Evolutionary conservation across 2,888 invertebrate genomes (phyloP), one percentile per base, ranked within the genome.

Genomic region (Noctua janthe): DNA sequence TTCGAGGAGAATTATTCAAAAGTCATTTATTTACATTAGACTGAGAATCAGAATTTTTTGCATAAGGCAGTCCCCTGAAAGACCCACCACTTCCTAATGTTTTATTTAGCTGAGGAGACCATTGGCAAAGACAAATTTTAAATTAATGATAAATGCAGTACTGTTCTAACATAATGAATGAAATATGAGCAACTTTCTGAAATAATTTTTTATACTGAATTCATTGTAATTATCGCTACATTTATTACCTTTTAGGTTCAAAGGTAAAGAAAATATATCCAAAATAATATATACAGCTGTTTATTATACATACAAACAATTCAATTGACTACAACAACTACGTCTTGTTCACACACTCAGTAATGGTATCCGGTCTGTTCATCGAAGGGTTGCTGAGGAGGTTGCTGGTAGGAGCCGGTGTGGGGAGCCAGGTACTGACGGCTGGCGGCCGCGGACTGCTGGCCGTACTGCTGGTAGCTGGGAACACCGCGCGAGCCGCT

Each of bases 291-390:
- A 86, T 81, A 91, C 23, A 85, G 74, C 64, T 83, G 85, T 87
- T 92, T 91, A 90, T 85, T 90, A 89, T 88, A 87, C 66, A 89
- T 82, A 87, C 74, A 89, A 74, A 78, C 74, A 83, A 78, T 82
- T 88, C 87, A 91, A 90, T 86, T 86, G 66, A 73, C 85, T 88
- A 88, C 51, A 83, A 89, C 83, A 87, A 51, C 80, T 76, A 47
- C 51, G 83, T 89, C 74, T 84, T 83, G 71, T 35, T n/a, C 8
- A 67, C 0, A 64, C 51, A 51, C 76, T 90, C 92, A 96, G 82
- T 96, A 96, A 29, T 94, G 94, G 90, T 96, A 96, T 70, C 96
- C 96, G 43, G 95, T 95, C 76, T 95, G 88, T 78, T 96, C 96
- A 74, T 97, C 96, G 83, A 97, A 97, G 71, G 92, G 87, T 82